Evolutionary conservation across 2,113 vertebrate genomes (phyloP).

Genomic region (Aepyceros melampus): DNA sequence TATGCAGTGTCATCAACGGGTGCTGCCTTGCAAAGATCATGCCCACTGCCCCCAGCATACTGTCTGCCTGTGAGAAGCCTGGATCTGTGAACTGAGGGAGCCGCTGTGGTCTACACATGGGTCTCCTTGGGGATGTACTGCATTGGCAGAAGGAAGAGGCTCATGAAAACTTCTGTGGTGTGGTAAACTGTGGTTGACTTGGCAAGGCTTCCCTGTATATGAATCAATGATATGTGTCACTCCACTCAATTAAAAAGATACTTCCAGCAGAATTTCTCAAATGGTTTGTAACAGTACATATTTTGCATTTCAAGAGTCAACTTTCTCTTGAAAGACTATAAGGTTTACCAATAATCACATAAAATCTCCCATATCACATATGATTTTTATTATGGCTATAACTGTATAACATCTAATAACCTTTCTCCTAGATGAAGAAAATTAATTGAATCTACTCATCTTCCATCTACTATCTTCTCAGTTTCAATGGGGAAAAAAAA

Average conservation of each 20-base stretch:
- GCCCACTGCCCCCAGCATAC: too few species aligned
- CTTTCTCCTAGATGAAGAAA: conserved; percentile 17
- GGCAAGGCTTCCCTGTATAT: background rate
- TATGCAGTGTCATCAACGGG: accelerated
- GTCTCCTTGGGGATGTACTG: background rate
- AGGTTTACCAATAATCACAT: background rate
- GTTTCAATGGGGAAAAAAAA: background rate
- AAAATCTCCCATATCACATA: background rate
- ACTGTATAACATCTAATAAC: background rate
- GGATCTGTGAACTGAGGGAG: background rate
- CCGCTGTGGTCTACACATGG: background rate
- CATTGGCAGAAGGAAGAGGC: background rate
- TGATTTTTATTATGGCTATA: background rate
- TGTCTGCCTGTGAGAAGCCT: background rate
- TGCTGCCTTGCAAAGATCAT: background rate
- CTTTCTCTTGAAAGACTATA: background rate
- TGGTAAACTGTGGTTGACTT: background rate
- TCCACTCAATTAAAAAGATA: background rate
- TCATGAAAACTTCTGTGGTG: background rate
- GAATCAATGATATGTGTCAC: background rate
- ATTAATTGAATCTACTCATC: background rate
- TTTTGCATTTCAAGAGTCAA: background rate
- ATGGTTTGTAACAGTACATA: background rate
- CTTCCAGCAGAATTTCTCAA: background rate
- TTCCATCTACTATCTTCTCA: background rate